A percentile compares a stretch with the other conserved stretches of the same genome.
These are phyloP conservation scores for Tuta absoluta DNA, from an alignment of 2,888 invertebrate genomes.

Conservation along the genomic window DNA sequence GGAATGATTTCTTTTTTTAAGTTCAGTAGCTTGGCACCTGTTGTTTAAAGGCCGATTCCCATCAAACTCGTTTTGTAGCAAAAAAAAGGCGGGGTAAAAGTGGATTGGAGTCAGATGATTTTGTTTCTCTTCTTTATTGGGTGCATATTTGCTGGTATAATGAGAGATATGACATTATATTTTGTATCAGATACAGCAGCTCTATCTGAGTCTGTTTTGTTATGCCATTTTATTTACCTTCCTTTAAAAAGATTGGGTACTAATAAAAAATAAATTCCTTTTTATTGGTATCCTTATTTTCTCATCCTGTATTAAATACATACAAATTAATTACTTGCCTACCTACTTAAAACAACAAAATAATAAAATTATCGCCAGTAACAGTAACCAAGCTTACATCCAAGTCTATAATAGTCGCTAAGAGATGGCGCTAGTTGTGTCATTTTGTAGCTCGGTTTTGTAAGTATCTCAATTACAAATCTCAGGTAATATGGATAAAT, in stretches of 20 bases:
- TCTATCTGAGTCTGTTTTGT: neutral
- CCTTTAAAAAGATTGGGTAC: too few relatives aligned
- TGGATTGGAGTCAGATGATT: conserved; percentile 50
- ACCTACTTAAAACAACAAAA: too few relatives aligned
- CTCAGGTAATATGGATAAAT: too few relatives aligned
- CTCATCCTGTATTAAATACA: too few relatives aligned
- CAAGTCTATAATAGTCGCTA: neutral
- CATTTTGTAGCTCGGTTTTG: neutral
- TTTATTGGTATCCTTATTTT: too few relatives aligned
- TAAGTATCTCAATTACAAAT: too few relatives aligned
- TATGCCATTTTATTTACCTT: neutral
- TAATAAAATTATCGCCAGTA: too few relatives aligned
- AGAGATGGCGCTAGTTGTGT: conserved; percentile 12
- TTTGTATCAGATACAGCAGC: neutral
- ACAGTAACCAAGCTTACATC: too few relatives aligned
- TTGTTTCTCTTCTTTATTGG: conserved; percentile 60
- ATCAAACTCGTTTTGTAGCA: conserved; percentile 63
- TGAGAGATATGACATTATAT: neutral
- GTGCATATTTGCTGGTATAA: conserved; percentile 53
- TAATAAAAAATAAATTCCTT: too few relatives aligned
- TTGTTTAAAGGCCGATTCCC: conserved; percentile 65
- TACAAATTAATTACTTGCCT: too few relatives aligned
- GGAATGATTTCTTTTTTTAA: conserved; percentile 32
- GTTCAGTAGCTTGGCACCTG: conserved; percentile 70
- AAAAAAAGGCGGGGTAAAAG: conserved; percentile 58